Percentiles rank a stretch among this genome's conserved stretches.
These are phyloP conservation scores for Anguilla marmorata DNA, from an alignment of 2,797 vertebrate genomes.

Conservation along the genomic window DNA sequence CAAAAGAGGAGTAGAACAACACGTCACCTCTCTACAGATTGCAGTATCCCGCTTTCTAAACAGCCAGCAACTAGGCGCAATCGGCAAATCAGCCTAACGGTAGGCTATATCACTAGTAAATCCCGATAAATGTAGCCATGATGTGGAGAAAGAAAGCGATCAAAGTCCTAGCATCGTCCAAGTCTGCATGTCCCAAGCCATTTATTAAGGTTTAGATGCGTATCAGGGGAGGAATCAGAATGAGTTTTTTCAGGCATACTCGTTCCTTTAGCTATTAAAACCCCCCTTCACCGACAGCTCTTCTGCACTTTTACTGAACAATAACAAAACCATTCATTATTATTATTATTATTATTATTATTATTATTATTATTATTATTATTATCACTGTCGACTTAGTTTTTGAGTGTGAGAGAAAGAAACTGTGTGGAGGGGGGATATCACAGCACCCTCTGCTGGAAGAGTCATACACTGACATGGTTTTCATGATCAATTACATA, in stretches of 20 bases:
- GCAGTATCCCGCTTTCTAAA: conserved; percentile 24
- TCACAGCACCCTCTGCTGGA: conserved; percentile 32
- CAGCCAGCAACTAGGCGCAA: neutral
- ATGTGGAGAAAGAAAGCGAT: conserved; percentile 3
- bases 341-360: neutral
- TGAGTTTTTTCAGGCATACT: neutral
- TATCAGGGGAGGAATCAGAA: neutral
- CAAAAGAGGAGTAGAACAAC: conserved; percentile 44
- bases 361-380: too few relatives aligned
- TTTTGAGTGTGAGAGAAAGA: neutral
- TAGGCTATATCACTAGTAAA: neutral
- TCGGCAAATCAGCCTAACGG: neutral
- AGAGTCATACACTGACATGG: neutral
- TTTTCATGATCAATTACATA: neutral
- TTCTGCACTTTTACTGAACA: neutral
- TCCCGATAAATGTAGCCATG: neutral
- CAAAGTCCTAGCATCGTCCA: neutral
- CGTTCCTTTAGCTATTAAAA: neutral
- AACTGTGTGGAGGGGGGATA: neutral
- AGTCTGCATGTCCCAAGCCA: neutral
- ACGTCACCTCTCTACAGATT: conserved; percentile 36
- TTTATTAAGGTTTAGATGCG: neutral
- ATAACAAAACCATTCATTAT: neutral
- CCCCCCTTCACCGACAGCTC: too few relatives aligned
- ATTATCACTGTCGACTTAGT: too few relatives aligned